Evolutionary conservation across 2,888 invertebrate genomes (phyloP).

Genomic region (Pachymerium ferrugineum): DNA sequence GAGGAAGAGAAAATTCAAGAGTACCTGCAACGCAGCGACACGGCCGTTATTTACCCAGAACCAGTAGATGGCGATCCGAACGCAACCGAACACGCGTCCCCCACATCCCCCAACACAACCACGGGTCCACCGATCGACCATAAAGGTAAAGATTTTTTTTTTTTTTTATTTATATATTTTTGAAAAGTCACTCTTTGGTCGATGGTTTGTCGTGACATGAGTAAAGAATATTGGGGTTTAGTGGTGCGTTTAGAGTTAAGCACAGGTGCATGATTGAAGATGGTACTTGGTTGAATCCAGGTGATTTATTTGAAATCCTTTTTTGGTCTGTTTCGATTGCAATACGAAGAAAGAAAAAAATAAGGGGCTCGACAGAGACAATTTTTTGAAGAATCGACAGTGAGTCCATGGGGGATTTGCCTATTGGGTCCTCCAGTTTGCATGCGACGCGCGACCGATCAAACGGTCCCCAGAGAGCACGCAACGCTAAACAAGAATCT

Average conservation of each 20-base stretch:
- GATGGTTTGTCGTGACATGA: not conserved
- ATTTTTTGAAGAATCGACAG: slow-evolving; percentile 24
- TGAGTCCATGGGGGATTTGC: slow-evolving; percentile 7
- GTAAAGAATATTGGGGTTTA: not conserved
- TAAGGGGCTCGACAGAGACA: slow-evolving; percentile 2
- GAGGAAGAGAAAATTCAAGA: slow-evolving; percentile 50
- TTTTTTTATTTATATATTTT: not conserved
- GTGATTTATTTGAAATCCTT: slow-evolving; percentile 4
- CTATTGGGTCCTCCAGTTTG: slow-evolving; percentile 20
- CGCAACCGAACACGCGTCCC: slow-evolving; percentile 7
- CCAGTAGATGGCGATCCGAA: slow-evolving; percentile 45
- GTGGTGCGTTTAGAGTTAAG: slow-evolving; percentile 6
- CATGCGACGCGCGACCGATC: slow-evolving; percentile 19
- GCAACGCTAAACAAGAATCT: slow-evolving; percentile 27
- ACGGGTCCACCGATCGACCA: not conserved
- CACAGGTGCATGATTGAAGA: slow-evolving; percentile 18
- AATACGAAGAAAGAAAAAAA: not conserved
- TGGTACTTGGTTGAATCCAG: slow-evolving; percentile 4
- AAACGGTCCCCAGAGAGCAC: slow-evolving; percentile 17
- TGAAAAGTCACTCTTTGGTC: not conserved
- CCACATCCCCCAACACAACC: not conserved
- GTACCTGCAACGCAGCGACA: slow-evolving; percentile 52
- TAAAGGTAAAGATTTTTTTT: not conserved
- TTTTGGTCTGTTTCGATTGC: not conserved
- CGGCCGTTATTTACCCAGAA: slow-evolving; percentile 54